Evolutionary conservation across 2,113 vertebrate genomes (phyloP), one percentile per base, ranked within the genome.

Genomic region (Microcebus griseorufus): DNA sequence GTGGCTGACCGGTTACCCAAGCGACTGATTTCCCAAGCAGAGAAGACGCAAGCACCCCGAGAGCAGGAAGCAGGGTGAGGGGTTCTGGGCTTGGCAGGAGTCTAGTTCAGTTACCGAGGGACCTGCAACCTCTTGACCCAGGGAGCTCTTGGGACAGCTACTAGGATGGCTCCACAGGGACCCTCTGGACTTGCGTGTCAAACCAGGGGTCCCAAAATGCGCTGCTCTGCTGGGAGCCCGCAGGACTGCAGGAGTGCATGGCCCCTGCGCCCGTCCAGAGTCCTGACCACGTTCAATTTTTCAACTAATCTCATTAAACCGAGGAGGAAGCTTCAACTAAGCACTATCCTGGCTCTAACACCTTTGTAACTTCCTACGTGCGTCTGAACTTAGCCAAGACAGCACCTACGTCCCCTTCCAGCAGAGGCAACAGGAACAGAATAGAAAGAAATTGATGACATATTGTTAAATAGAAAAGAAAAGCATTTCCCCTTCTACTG

Each of bases 191-290:
- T 7, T 22, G 45, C 22, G 10, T 60, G 70, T 70, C 29, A 20
- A 85, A 14, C 25, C 81, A 39, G 37, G 22, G 5, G 23, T 78
- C 62, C 45, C 70, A 29, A 29, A 39, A n/a, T 34, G 64, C 16
- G 27, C 55, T 1, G 45, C 27, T 76, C 58, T 42, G 17, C 75
- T 18, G 73, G 95, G 93, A 42, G 22, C n/a, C 9, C 16, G 10
- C 3, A 25, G 62, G 58, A 23, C 10, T 12, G 11, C 34, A n/a
- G n/a, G 62, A 29, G 25, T 6, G 32, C 20, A 0, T 0, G 18
- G 72, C n/a, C n/a, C 51, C n/a, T 25, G 25, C 9, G 16, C 22
- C 55, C 62, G 20, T 9, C 60, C 23, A 13, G 48, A 83, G 27
- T 27, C 29, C 72, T 18, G 88, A n/a, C 48, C 2, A 6, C 5